Base-by-base conservation (phyloP, 2,888 invertebrate species). In the Lasioglossum vierecki region DNA sequence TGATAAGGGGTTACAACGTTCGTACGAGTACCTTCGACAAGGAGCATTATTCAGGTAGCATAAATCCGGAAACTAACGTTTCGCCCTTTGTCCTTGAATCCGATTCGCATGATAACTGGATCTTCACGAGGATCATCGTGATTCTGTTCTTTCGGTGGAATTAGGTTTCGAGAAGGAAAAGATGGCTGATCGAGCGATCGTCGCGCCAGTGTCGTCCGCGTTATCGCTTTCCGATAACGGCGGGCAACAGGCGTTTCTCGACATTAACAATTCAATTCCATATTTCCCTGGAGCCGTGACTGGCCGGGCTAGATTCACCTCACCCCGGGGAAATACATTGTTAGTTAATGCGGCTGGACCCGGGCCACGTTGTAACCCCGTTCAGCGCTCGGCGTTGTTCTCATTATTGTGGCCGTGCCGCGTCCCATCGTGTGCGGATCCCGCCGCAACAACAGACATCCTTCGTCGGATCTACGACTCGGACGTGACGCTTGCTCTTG, bases 221-320 rank as follows among this genome's bases (percentile, higher is more conserved):
- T 87, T 91, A 91, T 91, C 90, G 88, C 88, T 91, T 91, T 90
- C 87, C 92, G 84, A 92, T 93, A 92, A 87, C 89, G 79, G 85
- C 77, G 74, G 73, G 49, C 46, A 15, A 30, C 79, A 82, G 85
- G 88, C 89, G 91, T 91, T 91, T 90, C 88, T 89, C 90, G 80
- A 76, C 82, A 92, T 92, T 91, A 93, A 92, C 92, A 91, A 92
- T 93, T 93, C 92, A 91, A 93, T 92, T 91, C 88, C 84, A 89
- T 91, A 92, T 92, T 92, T 93, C 91, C 90, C 91, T 8, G 68
- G 80, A 68, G 88, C 49, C 22, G 18, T 11, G 41, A 13, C 9
- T n/a, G 80, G 79, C 66, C 46, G 46, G 66, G 63, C 49, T 30
- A 30, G 77, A 57, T 84, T 83, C 87, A 72, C 75, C 71, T 79